Base-by-base conservation (phyloP, 2,113 vertebrate genomes). In the Scomber colias region DNA sequence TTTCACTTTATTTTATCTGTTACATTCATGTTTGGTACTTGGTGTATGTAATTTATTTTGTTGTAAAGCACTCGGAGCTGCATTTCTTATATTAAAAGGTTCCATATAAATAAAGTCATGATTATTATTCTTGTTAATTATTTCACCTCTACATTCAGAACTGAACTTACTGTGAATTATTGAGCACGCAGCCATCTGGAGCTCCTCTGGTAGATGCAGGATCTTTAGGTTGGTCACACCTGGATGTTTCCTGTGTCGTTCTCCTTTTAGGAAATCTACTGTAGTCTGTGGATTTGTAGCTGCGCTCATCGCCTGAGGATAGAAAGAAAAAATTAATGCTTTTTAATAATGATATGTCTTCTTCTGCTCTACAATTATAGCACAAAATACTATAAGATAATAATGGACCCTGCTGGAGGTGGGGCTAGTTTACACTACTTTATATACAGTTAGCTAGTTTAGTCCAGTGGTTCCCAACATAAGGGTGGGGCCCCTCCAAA, bases 181-280 rank as follows among this genome's bases (percentile, higher is more conserved):
- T 0, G 91, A 79, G 51, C 72, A 86, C 0, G 95, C 96, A 2
- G 94, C 93, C 10, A 59, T 16, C 8, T 93, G 90, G 50, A 97
- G 92, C 0, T 91, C 88, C 1, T 84, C 84, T 0, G 97, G 96
- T 1, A 97, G 82, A 1, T 13, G 75, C 5, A 96, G 69, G 1
- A 84, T 87, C 62, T 95, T 96, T 65, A 97, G 81, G 48, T 90
- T 94, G 68, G 94, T 92, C 59, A 97, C 81, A 67, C 97, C 97
- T 0, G 95, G 97, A 57, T 97, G 97, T 63, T 90, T 94, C 44
- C 92, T 95, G 82, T 97, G 95, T 5, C 84, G 89, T 78, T 80
- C 78, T 57, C 92, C 95, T 56, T 92, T 89, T 49, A 97, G 75
- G 63, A 97, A 95, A 78, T 93, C 95, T 0, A 88, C 62, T 31